Conservation (phyloP, 2,113 vertebrate genomes). For the Phyllostomus hastatus region DNA sequence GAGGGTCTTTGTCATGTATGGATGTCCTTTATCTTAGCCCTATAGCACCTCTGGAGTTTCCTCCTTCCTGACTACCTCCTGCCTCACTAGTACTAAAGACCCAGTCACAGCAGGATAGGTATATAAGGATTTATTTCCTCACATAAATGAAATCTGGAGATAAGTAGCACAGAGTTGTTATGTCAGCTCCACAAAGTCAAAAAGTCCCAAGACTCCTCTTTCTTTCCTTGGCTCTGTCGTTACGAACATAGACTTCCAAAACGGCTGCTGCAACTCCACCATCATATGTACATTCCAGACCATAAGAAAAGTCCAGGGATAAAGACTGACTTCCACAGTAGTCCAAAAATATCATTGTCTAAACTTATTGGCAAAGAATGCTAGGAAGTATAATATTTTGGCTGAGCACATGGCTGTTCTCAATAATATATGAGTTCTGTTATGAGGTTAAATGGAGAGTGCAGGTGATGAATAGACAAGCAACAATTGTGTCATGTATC, state of each 20-base stretch:
- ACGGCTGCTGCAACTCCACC: background rate
- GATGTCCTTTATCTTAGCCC: no score
- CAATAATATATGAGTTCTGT: background rate
- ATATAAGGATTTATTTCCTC: background rate
- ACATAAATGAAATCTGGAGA: background rate
- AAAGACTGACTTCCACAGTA: background rate
- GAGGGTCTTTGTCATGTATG: no score
- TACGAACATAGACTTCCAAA: background rate
- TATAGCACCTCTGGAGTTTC: no score
- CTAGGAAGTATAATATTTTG: background rate
- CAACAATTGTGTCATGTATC: background rate
- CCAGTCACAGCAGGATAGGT: background rate
- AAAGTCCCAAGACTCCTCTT: background rate
- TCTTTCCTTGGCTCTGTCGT: background rate
- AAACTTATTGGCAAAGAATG: background rate
- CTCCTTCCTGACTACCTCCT: no score
- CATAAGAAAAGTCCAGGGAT: background rate
- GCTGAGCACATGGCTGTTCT: background rate
- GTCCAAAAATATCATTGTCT: background rate
- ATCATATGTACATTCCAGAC: background rate
- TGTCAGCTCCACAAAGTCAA: background rate
- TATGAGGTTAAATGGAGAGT: background rate
- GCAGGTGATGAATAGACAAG: background rate
- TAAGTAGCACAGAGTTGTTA: accelerated
- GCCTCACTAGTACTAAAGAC: background rate